Percentiles rank a stretch among this genome's conserved stretches.
Evolutionary conservation across 2,113 vertebrate genomes (phyloP).

Genomic region (Coracopsis vasa): DNA sequence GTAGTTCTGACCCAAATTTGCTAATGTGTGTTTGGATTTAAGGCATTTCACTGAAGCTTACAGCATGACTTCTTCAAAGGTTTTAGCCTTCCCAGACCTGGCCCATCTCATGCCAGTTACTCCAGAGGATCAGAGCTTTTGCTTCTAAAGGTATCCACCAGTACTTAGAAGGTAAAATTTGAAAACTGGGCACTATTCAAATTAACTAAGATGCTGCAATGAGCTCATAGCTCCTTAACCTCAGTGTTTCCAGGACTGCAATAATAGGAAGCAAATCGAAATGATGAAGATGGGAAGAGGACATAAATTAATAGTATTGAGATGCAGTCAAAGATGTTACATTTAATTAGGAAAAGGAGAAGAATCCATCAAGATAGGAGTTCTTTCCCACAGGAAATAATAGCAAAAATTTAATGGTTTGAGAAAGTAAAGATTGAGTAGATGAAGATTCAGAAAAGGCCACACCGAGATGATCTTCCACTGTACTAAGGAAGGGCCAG

Average conservation of each 20-base stretch:
- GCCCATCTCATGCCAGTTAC: not conserved
- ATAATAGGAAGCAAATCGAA: not conserved
- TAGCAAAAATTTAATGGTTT: not conserved
- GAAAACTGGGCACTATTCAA: not conserved
- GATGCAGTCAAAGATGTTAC: not conserved
- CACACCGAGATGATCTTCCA: not conserved
- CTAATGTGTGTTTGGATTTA: constrained; percentile 3
- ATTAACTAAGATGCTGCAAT: not conserved
- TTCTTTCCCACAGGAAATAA: not conserved
- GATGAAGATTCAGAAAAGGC: not conserved
- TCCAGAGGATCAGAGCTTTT: not conserved
- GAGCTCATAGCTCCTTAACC: not conserved
- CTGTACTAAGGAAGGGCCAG: not conserved
- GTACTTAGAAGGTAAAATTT: not conserved
- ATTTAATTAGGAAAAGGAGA: not conserved
- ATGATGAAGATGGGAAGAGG: not conserved
- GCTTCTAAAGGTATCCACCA: not conserved
- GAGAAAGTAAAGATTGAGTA: not conserved
- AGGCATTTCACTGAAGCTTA: not conserved
- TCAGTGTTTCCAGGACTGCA: not conserved
- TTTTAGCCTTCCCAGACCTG: not conserved
- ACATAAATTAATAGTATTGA: not conserved
- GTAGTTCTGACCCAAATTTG: constrained; percentile 22
- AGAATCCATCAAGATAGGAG: not conserved
- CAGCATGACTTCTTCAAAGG: not conserved